phyloP scores from a whole-genome alignment of 2,797 vertebrate genomes.

The Monodelphis domestica region DNA sequence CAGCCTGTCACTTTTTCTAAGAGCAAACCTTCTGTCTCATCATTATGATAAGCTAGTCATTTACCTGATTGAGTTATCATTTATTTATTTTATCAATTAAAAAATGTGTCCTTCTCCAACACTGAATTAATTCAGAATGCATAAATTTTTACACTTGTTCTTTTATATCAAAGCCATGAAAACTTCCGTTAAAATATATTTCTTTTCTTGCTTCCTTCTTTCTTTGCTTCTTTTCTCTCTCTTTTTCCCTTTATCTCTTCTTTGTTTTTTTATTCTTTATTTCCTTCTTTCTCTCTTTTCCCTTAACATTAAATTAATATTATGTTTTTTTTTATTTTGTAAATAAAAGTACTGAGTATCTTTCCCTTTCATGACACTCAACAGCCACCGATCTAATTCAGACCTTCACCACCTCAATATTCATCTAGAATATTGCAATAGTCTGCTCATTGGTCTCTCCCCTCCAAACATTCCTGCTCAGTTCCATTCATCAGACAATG shows the following conservation, averaged over 20 bases:
- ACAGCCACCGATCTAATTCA: background rate
- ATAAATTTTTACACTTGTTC: background rate
- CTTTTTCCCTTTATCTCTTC: no score
- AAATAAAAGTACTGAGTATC: no score
- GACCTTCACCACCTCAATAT: background rate
- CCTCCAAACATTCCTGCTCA: background rate
- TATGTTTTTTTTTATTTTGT: background rate
- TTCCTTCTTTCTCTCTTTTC: background rate
- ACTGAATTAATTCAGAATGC: background rate
- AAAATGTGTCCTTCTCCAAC: background rate
- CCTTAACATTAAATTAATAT: background rate
- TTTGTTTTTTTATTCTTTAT: no score
- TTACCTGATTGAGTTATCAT: background rate
- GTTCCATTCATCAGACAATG: background rate
- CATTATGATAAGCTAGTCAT: background rate
- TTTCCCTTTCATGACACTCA: background rate
- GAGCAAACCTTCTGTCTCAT: no score
- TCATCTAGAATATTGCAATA: background rate
- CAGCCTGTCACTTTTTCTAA: no score
- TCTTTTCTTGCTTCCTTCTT: background rate
- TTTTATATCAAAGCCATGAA: background rate
- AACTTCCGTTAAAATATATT: background rate
- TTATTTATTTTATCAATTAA: background rate
- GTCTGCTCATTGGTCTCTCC: no score
- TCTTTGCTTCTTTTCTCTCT: background rate